Evolutionary conservation across 2,797 vertebrate species (phyloP).

Genomic region (Dendrocincla fuliginosa): DNA sequence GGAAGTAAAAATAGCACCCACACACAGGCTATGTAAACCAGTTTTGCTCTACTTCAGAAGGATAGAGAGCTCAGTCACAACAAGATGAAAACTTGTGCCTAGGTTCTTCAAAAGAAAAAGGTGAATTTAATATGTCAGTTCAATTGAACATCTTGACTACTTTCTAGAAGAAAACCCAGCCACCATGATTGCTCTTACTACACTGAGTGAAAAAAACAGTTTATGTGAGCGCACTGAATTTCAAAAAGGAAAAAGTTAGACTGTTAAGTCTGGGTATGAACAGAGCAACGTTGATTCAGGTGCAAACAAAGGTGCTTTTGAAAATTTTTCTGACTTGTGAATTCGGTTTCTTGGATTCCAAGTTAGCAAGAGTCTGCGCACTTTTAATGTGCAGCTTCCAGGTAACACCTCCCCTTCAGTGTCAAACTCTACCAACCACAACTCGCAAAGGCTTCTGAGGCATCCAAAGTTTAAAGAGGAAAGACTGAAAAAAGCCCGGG

Average conservation of each 20-base stretch:
- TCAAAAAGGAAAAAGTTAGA: not conserved
- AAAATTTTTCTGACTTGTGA: not conserved
- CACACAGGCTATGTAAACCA: constrained; percentile 14
- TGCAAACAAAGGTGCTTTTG: constrained; percentile 38
- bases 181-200: not conserved
- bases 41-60: constrained; percentile 41
- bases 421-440: not conserved
- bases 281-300: constrained; percentile 3
- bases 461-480: not conserved
- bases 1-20: constrained; percentile 47
- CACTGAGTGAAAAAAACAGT: not conserved
- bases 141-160: not conserved
- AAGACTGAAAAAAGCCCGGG: not conserved
- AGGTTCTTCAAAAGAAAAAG: constrained; percentile 20
- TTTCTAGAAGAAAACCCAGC: not conserved
- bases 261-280: not conserved
- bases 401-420: not conserved
- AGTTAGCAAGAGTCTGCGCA: not conserved
- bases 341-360: not conserved
- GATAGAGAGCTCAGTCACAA: constrained; percentile 28
- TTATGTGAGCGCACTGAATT: not conserved
- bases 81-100: not conserved
- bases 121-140: not conserved
- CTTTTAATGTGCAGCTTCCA: not conserved
- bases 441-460: not conserved